phyloP scores from a whole-genome alignment of 37 sponge, comb jelly and placozoan genomes.

The Theonella swinhoei region DNA sequence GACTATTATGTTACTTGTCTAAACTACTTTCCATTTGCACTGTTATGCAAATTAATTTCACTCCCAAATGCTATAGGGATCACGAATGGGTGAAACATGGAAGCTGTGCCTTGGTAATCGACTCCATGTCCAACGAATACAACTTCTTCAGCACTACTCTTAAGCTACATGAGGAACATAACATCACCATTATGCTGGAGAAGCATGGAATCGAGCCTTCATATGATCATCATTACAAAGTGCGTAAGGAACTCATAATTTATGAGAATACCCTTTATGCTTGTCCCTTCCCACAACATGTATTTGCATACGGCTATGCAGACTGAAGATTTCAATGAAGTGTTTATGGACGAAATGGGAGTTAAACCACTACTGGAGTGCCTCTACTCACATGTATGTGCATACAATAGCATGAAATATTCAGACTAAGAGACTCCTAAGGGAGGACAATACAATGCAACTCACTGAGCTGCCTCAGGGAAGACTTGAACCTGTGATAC shows the following conservation, averaged over 20 bases:
- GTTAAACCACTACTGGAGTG: slow-evolving; percentile 37
- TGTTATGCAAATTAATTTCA: neutral
- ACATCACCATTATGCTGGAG: slow-evolving; percentile 28
- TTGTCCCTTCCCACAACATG: neutral
- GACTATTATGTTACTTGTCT: neutral
- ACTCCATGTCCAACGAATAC: slow-evolving; percentile 21
- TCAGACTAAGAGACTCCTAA: too few relatives aligned
- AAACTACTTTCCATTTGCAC: neutral
- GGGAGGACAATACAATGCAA: too few relatives aligned
- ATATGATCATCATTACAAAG: neutral
- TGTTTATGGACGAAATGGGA: neutral
- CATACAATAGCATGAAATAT: too few relatives aligned
- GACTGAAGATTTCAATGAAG: slow-evolving; percentile 11
- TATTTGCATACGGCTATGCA: neutral
- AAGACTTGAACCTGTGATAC: too few relatives aligned
- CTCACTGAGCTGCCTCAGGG: too few relatives aligned
- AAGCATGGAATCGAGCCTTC: neutral
- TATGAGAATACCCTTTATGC: neutral
- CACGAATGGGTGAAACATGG: slow-evolving; percentile 74
- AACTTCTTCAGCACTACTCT: slow-evolving; percentile 41
- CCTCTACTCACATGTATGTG: slow-evolving; percentile 26
- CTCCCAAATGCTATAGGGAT: slow-evolving; percentile 23
- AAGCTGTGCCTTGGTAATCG: slow-evolving; percentile 23
- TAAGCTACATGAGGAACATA: slow-evolving; percentile 15
- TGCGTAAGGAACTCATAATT: neutral